Percentiles rank a stretch among this genome's conserved stretches.
Evolutionary conservation across 2,113 vertebrate species (phyloP).

Genomic region (Reinhardtius hippoglossoides): DNA sequence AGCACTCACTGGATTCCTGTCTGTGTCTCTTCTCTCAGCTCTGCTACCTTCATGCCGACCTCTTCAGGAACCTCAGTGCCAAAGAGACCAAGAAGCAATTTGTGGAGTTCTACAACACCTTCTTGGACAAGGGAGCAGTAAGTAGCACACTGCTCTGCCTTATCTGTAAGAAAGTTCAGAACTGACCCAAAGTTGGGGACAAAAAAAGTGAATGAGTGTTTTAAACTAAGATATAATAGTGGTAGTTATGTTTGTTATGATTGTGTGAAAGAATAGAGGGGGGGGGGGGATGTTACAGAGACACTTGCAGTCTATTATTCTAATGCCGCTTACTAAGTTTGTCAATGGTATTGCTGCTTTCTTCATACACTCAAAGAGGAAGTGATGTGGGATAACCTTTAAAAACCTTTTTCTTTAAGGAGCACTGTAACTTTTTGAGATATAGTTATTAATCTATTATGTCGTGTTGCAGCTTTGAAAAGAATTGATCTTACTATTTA

Average conservation of each 20-base stretch:
- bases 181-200: not conserved
- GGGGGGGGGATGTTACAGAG: not conserved
- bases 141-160: constrained; percentile 62
- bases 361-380: not conserved
- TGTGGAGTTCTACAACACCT: constrained; percentile 89
- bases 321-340: not conserved
- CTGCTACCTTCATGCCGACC: constrained; percentile 89
- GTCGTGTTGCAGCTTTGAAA: not conserved
- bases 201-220: not conserved
- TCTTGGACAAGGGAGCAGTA: constrained; percentile 91
- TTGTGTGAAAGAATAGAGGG: not conserved
- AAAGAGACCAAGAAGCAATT: constrained; percentile 92
- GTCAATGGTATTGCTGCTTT: too few relatives aligned
- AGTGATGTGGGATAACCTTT: not conserved
- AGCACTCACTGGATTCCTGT: not conserved
- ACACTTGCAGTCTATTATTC: not conserved
- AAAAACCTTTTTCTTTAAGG: not conserved
- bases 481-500: not conserved
- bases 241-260: not conserved
- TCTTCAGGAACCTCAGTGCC: constrained; percentile 82
- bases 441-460: not conserved
- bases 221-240: not conserved
- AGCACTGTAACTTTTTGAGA: not conserved
- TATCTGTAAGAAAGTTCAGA: not conserved
- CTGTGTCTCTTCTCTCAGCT: constrained; percentile 77